phyloP scores from a whole-genome alignment of 2,888 invertebrate species.

The Barypeithes pellucidus region DNA sequence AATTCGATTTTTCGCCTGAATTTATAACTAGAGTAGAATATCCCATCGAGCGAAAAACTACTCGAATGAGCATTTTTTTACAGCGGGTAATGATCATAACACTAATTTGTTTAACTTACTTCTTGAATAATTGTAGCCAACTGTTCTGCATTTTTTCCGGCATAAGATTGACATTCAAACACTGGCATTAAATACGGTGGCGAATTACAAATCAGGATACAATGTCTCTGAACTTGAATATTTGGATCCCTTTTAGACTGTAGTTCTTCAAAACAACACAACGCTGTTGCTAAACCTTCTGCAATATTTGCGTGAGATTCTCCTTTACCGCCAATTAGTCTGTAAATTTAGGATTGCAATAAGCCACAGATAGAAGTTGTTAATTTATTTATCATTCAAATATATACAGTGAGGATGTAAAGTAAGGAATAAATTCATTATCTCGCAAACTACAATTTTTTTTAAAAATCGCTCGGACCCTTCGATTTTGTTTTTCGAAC shows the following conservation, averaged over 20 bases:
- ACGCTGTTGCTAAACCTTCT: constrained; percentile 90
- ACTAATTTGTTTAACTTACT: constrained; percentile 67
- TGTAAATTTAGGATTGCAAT: constrained; percentile 64
- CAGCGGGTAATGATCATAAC: too few relatives aligned
- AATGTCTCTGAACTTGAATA: constrained; percentile 78
- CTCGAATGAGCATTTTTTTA: too few relatives aligned
- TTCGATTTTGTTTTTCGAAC: too few relatives aligned
- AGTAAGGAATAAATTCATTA: too few relatives aligned
- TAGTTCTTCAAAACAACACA: constrained; percentile 92
- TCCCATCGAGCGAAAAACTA: too few relatives aligned
- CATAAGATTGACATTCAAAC: constrained; percentile 80
- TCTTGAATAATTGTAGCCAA: constrained; percentile 85
- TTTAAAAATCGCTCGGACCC: too few relatives aligned
- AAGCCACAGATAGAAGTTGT: too few relatives aligned
- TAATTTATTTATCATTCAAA: constrained; percentile 1
- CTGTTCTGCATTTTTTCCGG: constrained; percentile 88
- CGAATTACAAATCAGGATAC: constrained; percentile 91
- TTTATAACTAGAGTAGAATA: too few relatives aligned
- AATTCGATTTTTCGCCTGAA: too few relatives aligned
- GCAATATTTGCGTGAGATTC: constrained; percentile 92
- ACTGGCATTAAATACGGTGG: constrained; percentile 93
- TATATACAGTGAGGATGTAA: too few relatives aligned
- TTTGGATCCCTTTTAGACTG: constrained; percentile 74
- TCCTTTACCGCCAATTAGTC: constrained; percentile 90
- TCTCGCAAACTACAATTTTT: too few relatives aligned